Base-by-base conservation (phyloP, 2,888 invertebrate species). In the Hartigia nigra region DNA sequence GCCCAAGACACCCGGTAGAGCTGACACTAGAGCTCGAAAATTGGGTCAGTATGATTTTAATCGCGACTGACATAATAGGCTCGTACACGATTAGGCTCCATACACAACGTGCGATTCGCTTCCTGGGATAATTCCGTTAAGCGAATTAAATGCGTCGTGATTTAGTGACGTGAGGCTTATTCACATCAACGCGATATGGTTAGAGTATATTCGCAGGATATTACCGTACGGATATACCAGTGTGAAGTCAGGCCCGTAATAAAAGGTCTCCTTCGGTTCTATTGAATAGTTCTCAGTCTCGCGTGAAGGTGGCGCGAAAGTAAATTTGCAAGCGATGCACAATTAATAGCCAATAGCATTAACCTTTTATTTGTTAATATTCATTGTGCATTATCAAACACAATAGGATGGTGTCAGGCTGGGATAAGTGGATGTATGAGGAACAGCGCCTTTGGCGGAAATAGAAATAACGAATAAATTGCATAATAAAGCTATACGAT, bases 301-400 rank as follows among this genome's bases (percentile, higher is more conserved):
- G 2, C 9, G 23, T 23, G 55, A 55, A 55, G 55, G 14, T 55
- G 23, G 55, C 55, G 23, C 55, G 55, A 55, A 55, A 23, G 55
- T 31, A 77, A 79, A 76, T 55, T 31, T 77, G 82, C 85, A 82
- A 81, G 78, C 81, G 77, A 86, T 84, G 83, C 87, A 84, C 85
- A 86, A 87, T 89, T 87, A 88, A 86, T 82, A 78, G 82, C 81
- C 55, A 87, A 86, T 86, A 86, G 84, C 85, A 88, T 88, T 89
- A 88, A 90, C 88, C 88, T 88, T 86, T 78, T 85, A 79, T 55
- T 80, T 78, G 82, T 88, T 82, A 89, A 90, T 90, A 90, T 90
- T 90, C 89, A 89, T 88, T 80, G 85, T 77, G 79, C 80, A 86
- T 89, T 87, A 87, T 82, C 82, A 77, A 78, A 82, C 82, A 85